These are phyloP conservation scores for Procambarus virginalis DNA, from an alignment of 1,140 invertebrate species.

Conservation along the genomic window DNA sequence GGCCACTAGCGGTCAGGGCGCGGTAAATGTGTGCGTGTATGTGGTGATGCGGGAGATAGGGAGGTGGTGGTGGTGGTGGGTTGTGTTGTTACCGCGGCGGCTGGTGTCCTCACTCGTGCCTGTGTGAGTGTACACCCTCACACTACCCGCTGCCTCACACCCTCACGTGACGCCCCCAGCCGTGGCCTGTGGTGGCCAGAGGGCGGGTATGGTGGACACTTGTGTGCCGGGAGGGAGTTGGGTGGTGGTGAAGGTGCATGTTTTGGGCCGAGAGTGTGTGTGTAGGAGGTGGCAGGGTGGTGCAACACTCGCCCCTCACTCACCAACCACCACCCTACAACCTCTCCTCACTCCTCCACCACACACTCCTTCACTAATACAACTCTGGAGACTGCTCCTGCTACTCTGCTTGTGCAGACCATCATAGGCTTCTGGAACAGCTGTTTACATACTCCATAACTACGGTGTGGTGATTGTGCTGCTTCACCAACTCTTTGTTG, in stretches of 20 bases:
- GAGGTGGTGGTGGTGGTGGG: background rate
- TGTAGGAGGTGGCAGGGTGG: too few species aligned
- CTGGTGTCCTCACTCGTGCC: background rate
- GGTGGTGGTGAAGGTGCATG: background rate
- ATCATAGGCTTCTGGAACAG: background rate
- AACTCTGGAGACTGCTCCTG: too few species aligned
- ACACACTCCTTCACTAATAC: background rate
- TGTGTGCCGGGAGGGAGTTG: background rate
- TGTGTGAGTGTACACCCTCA: too few species aligned
- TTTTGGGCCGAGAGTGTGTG: background rate
- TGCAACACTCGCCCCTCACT: background rate
- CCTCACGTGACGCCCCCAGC: too few species aligned
- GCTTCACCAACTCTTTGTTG: too few species aligned
- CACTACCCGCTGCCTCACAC: too few species aligned
- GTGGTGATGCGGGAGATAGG: conserved; percentile 25
- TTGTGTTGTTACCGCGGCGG: background rate
- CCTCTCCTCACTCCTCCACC: background rate
- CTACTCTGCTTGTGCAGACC: background rate
- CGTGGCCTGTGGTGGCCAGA: too few species aligned
- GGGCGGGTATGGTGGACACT: background rate
- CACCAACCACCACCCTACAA: background rate
- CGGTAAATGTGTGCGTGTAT: background rate
- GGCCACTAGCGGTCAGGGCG: too few species aligned
- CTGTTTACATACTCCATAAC: background rate
- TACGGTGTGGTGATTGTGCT: too few species aligned